These are phyloP conservation scores for Cataglyphis livida DNA, from an alignment of 2,888 invertebrate species.

Conservation along the genomic window DNA sequence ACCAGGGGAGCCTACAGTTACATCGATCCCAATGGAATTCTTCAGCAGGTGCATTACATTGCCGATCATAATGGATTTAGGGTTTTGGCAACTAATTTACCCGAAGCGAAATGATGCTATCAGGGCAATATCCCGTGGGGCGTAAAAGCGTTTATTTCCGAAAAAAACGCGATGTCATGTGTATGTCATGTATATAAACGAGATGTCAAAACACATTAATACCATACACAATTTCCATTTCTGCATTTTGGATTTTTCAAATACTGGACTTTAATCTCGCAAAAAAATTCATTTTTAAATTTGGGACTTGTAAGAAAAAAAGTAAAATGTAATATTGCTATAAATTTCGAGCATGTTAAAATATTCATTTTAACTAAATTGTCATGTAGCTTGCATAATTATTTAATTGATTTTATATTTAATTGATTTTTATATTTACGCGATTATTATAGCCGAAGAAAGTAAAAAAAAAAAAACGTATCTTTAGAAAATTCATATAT, in stretches of 20 bases:
- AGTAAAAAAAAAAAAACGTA: background rate
- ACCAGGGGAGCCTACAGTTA: constrained; percentile 90
- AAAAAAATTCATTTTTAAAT: background rate
- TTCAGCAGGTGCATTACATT: constrained; percentile 89
- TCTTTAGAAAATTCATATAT: background rate
- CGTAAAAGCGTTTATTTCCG: background rate
- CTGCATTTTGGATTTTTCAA: constrained; percentile 15
- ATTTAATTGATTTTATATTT: background rate
- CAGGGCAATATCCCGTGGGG: background rate
- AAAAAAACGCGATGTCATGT: background rate
- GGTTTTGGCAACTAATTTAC: constrained; percentile 89
- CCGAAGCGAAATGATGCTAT: constrained; percentile 83
- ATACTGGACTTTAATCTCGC: background rate
- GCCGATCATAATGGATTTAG: constrained; percentile 89
- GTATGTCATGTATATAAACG: background rate
- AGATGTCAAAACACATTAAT: constrained; percentile 14
- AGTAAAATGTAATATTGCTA: constrained; percentile 19
- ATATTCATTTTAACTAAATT: background rate
- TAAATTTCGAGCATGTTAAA: background rate
- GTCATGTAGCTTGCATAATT: background rate
- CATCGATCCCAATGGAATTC: constrained; percentile 89
- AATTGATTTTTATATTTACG: background rate
- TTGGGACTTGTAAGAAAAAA: background rate
- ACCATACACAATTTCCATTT: background rate
- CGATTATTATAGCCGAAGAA: background rate